phyloP scores from a whole-genome alignment of 2,888 invertebrate species.

The Xestia ashworthii region DNA sequence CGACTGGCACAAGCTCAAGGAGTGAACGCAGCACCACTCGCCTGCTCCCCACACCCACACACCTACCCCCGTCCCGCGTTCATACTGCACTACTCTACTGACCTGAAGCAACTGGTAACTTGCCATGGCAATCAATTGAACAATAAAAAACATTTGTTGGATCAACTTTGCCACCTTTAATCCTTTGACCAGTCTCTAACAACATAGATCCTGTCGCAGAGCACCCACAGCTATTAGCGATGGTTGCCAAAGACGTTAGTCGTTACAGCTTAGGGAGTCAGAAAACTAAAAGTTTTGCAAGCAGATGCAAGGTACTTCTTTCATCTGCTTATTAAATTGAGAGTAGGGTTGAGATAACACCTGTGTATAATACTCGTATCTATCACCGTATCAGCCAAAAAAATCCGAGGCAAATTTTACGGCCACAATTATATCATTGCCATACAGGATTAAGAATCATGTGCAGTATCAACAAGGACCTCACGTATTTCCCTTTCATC shows the following conservation, averaged over 20 bases:
- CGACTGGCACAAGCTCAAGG: conserved; percentile 99
- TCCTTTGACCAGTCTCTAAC: neutral
- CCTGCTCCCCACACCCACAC: neutral
- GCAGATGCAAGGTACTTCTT: neutral
- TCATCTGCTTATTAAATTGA: neutral
- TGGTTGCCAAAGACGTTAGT: neutral
- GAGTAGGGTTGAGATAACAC: neutral
- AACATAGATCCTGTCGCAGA: neutral
- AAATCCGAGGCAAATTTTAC: neutral
- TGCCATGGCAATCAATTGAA: neutral
- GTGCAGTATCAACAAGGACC: conserved; percentile 55
- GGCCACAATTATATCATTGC: neutral
- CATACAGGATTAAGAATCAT: neutral
- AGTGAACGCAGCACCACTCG: conserved; percentile 89
- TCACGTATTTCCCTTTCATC: conserved; percentile 29
- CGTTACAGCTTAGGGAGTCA: neutral
- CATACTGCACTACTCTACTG: conserved; percentile 48
- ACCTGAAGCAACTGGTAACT: neutral
- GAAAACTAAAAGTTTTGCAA: neutral
- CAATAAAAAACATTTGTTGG: too few species aligned
- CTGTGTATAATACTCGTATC: neutral
- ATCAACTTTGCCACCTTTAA: neutral
- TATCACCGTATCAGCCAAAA: neutral
- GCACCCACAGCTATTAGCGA: neutral
- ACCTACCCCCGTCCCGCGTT: conserved; percentile 17